Evolutionary conservation across 2,113 vertebrate genomes (phyloP).

Genomic region (Channa argus): DNA sequence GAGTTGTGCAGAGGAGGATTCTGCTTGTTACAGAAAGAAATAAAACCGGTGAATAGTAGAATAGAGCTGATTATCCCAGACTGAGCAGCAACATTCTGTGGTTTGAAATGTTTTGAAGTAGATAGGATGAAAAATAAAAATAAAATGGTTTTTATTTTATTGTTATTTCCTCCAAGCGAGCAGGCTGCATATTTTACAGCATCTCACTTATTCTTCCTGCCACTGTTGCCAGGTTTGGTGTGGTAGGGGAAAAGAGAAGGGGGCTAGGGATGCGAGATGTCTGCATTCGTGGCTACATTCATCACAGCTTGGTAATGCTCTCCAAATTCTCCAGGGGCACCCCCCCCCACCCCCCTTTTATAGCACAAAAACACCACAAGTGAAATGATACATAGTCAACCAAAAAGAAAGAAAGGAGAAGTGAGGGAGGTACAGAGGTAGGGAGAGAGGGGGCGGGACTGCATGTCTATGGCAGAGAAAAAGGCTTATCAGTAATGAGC

Average conservation of each 20-base stretch:
- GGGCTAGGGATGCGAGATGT: conserved; percentile 34
- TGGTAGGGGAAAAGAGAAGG: not conserved
- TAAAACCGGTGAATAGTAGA: conserved; percentile 50
- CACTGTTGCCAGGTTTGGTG: conserved; percentile 19
- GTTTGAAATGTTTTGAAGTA: conserved; percentile 20
- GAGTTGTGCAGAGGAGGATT: conserved; percentile 64
- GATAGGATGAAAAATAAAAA: conserved; percentile 12
- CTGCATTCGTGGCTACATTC: conserved; percentile 60
- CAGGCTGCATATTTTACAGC: not conserved
- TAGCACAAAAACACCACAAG: conserved; percentile 58
- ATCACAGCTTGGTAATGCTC: conserved; percentile 70
- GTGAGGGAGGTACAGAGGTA: conserved; percentile 27
- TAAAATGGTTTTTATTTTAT: conserved; percentile 2
- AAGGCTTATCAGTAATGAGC: conserved; percentile 77
- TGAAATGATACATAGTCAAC: conserved; percentile 68
- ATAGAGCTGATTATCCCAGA: conserved; percentile 60
- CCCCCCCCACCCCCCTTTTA: not conserved
- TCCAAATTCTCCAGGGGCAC: conserved; percentile 55
- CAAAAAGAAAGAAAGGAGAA: conserved; percentile 37
- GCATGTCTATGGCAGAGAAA: conserved; percentile 57
- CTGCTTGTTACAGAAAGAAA: conserved; percentile 56
- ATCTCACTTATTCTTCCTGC: not conserved
- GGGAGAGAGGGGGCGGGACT: conserved; percentile 53
- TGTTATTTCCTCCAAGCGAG: not conserved
- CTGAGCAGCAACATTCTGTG: conserved; percentile 13